Conservation (phyloP, 2,113 vertebrate species). For the Passerina amoena region DNA sequence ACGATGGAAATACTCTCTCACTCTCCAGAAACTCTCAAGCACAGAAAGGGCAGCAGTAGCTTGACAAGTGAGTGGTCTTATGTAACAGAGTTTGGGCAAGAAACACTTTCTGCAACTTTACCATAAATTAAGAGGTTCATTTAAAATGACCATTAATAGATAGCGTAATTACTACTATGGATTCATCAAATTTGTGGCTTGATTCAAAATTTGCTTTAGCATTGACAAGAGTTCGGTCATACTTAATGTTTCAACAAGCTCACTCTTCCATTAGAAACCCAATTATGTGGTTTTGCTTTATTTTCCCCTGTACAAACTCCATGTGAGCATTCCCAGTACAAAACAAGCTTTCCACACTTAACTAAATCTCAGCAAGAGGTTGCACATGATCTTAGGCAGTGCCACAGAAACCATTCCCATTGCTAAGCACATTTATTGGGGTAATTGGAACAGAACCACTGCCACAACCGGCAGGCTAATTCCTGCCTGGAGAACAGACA, state of each 20-base stretch:
- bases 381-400: conserved; percentile 52
- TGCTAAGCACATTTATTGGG: conserved; percentile 10
- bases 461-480: conserved; percentile 21
- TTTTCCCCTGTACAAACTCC: conserved; percentile 46
- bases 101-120: background rate
- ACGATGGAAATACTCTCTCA: background rate
- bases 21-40: conserved; percentile 25
- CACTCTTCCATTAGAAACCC: conserved; percentile 30
- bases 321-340: conserved; percentile 49
- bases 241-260: conserved; percentile 16
- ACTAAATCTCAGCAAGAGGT: conserved; percentile 47
- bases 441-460: conserved; percentile 44
- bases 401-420: conserved; percentile 40
- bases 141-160: background rate
- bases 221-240: background rate
- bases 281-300: conserved; percentile 5
- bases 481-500: conserved; percentile 15
- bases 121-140: background rate
- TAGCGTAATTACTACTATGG: background rate
- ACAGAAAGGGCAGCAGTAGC: background rate
- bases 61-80: accelerated
- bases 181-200: background rate
- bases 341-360: conserved; percentile 53
- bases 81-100: background rate
- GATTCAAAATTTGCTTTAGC: background rate